phyloP scores from a whole-genome alignment of 2,888 invertebrate genomes.

The Netelia melanura region DNA sequence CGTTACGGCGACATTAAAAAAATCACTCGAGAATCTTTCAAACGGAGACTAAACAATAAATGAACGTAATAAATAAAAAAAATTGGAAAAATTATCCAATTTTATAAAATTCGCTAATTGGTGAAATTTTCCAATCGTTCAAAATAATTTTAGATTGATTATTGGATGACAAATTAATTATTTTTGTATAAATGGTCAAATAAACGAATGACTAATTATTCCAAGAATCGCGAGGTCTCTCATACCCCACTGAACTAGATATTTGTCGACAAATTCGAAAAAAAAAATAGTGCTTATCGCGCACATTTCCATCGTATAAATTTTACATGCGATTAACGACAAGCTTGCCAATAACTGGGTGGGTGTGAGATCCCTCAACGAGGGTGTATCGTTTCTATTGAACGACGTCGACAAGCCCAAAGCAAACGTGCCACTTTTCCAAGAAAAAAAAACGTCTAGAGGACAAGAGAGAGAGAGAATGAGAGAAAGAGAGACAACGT shows the following conservation, averaged over 20 bases:
- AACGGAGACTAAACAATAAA: too few relatives aligned
- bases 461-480: background rate
- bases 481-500: background rate
- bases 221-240: background rate
- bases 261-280: background rate
- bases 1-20: background rate
- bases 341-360: constrained; percentile 30
- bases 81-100: too few relatives aligned
- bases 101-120: background rate
- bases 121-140: background rate
- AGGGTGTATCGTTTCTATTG: constrained; percentile 1
- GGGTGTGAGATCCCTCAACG: background rate
- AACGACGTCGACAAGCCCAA: background rate
- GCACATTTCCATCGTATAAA: constrained; percentile 15
- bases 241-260: constrained; percentile 3
- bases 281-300: too few relatives aligned
- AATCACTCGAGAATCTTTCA: background rate
- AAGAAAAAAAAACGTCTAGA: constrained; percentile 14
- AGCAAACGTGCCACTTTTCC: constrained; percentile 28
- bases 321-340: background rate
- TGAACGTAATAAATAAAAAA: too few relatives aligned
- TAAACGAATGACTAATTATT: background rate
- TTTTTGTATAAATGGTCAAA: background rate
- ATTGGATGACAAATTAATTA: too few relatives aligned
- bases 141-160: too few relatives aligned